Conservation (phyloP, 1,140 invertebrate species). For the Drosophila arizonae region DNA sequence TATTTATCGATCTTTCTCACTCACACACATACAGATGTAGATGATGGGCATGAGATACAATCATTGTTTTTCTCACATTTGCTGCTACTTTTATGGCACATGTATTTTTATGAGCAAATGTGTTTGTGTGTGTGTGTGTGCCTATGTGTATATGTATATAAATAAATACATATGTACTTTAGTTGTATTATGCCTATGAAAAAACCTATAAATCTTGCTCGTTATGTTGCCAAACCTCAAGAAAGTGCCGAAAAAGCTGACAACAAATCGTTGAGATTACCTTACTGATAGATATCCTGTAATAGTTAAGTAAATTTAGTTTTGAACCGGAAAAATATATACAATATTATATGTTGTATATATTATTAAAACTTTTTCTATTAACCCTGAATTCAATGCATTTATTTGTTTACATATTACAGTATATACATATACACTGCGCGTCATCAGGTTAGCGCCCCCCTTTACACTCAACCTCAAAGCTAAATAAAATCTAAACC, state of each 20-base stretch:
- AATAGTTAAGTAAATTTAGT: too few species aligned
- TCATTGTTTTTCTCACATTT: constrained; percentile 33
- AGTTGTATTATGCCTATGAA: constrained; percentile 33
- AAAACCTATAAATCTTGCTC: constrained; percentile 44
- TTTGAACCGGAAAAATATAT: too few species aligned
- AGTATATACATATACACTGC: too few species aligned
- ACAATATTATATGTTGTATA: too few species aligned
- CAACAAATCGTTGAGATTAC: neutral
- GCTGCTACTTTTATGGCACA: constrained; percentile 30
- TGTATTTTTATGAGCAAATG: constrained; percentile 23
- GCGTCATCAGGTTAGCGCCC: too few species aligned
- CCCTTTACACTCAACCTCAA: too few species aligned
- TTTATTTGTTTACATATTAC: too few species aligned
- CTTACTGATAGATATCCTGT: neutral
- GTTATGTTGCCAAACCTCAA: constrained; percentile 36
- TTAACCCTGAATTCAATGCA: too few species aligned
- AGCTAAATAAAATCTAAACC: too few species aligned
- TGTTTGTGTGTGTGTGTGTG: neutral
- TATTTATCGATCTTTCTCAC: neutral
- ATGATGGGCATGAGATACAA: constrained; percentile 10
- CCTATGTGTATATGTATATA: neutral
- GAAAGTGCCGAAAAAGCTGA: neutral
- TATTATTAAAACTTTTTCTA: too few species aligned
- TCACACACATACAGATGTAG: neutral
- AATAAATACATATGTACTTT: constrained; percentile 29